A percentile compares a stretch with the other conserved stretches of the same genome.
Evolutionary conservation across 2,888 invertebrate genomes (phyloP).

Genomic region (Bugula neritina): DNA sequence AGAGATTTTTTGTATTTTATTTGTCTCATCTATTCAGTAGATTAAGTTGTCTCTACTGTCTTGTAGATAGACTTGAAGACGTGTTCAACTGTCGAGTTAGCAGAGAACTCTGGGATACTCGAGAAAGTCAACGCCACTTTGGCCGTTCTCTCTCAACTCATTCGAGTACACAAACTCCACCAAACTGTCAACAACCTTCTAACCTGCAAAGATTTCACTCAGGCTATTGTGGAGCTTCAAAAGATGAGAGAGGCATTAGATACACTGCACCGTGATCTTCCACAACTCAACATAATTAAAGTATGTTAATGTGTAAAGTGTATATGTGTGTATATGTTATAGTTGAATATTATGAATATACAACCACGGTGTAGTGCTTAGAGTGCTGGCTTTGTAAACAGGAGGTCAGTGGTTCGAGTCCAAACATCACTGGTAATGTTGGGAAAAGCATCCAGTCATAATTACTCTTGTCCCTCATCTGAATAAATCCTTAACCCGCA

Average conservation of each 20-base stretch:
- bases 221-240: not conserved
- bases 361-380: no score
- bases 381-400: no score
- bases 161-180: not conserved
- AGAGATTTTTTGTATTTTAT: no score
- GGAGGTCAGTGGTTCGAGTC: no score
- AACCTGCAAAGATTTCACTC: not conserved
- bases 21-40: no score
- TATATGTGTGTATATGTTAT: no score
- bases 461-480: no score
- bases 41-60: no score
- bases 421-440: no score
- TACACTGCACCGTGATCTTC: not conserved
- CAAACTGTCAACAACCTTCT: not conserved
- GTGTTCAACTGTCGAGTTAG: not conserved
- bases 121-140: slow-evolving; percentile 12
- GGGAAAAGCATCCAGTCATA: no score
- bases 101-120: not conserved
- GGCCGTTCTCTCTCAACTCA: not conserved
- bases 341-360: no score
- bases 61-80: not conserved
- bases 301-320: not conserved
- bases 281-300: not conserved
- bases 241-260: not conserved
- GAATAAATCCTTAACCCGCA: no score